Evolutionary conservation across 2,888 invertebrate genomes (phyloP), one percentile per base, ranked within the genome.

Genomic region (Argynnis bischoffii): DNA sequence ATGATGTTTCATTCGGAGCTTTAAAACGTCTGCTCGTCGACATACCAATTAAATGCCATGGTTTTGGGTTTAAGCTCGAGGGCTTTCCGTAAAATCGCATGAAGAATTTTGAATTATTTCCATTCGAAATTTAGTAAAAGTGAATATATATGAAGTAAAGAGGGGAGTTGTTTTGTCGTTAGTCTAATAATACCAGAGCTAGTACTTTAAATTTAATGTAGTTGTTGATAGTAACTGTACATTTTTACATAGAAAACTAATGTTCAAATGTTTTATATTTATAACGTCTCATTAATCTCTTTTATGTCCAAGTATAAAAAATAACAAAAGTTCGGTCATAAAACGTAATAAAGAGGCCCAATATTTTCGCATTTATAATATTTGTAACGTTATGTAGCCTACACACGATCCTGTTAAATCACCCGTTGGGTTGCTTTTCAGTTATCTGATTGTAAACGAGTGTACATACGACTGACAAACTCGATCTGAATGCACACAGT

Each of bases 1-100:
- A n/a, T n/a, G n/a, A n/a, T n/a, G n/a, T n/a, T n/a, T n/a, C 21
- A 69, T 67, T 55, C 47, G 60, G 67, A 63, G 67, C 64, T 67
- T 68, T 63, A 68, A 68, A 68, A 63, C 63, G 61, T 51, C 61
- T 63, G 54, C 63, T 64, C 55, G 18, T 59, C 57, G 26, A 54
- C 46, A 54, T 59, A 15, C 57, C 61, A 54, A 64, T 59, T 54
- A 63, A 64, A 70, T 68, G 46, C 66, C 59, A 54, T 47, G 54
- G 66, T 18, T 31, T 54, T 21, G 18, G 64, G 47, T 48, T 60
- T 15, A 60, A 66, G 54, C 66, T 54, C 47, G 54, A 66, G 47
- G 50, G 35, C 31, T 35, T 50, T 50, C 41, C 47, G 14, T 48
- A 41, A 64, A 60, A 60, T 59, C 60, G 57, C 60, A 47, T 46